A percentile compares a stretch with the other conserved stretches of the same genome.
Evolutionary conservation across 2,888 invertebrate genomes (phyloP).

Genomic region (Ormyrus rosae): DNA sequence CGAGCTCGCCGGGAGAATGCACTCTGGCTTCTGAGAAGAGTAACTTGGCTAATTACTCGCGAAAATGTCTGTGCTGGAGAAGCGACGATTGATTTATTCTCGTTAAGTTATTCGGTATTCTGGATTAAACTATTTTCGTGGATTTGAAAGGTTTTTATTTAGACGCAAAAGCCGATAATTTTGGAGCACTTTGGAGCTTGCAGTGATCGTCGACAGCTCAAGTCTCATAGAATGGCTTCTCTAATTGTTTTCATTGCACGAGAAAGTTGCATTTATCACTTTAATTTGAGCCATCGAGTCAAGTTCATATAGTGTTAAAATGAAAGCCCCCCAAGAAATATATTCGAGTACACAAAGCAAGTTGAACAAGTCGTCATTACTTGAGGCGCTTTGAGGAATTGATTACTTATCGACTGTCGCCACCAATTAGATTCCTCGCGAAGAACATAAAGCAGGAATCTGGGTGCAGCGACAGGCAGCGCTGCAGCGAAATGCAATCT

Average conservation of each 20-base stretch:
- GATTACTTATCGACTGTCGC: not conserved
- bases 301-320: too few species aligned
- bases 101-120: too few species aligned
- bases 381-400: not conserved
- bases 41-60: slow-evolving; percentile 21
- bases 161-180: not conserved
- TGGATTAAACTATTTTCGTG: too few species aligned
- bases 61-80: not conserved
- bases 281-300: too few species aligned
- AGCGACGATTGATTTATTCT: not conserved
- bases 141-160: too few species aligned
- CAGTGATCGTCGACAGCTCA: not conserved
- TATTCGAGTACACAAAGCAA: too few species aligned
- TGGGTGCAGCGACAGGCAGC: not conserved
- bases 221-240: too few species aligned
- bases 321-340: too few species aligned
- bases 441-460: not conserved
- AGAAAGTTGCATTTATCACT: too few species aligned
- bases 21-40: slow-evolving; percentile 9
- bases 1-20: not conserved
- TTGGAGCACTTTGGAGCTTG: not conserved
- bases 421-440: slow-evolving; percentile 1
- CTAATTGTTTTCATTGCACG: too few species aligned
- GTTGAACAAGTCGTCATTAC: too few species aligned
- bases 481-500: not conserved